A percentile compares a stretch with the other conserved stretches of the same genome.
phyloP scores from a whole-genome alignment of 2,113 vertebrate genomes.

The Perognathus longimembris region DNA sequence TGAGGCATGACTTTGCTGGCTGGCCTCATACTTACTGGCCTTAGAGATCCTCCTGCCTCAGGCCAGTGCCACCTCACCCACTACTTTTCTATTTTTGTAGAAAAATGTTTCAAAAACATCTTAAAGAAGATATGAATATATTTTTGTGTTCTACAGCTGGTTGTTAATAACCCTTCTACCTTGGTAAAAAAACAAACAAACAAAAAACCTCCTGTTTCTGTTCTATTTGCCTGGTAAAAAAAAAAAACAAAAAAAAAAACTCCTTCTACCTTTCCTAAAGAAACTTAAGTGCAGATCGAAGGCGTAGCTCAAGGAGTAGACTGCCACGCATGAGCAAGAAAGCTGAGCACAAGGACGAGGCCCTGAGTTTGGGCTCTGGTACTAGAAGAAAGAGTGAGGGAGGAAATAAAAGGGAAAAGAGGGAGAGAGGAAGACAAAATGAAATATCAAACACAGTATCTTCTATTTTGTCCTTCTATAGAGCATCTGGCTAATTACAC shows the following conservation, averaged over 20 bases:
- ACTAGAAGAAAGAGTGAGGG: too few relatives aligned
- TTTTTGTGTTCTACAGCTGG: conserved; percentile 1
- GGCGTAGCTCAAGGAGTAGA: too few relatives aligned
- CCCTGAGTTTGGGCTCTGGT: too few relatives aligned
- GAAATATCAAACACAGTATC: neutral
- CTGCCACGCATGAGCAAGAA: too few relatives aligned
- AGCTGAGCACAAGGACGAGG: too few relatives aligned
- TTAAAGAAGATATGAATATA: conserved; percentile 25
- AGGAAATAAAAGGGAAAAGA: neutral
- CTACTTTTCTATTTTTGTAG: neutral
- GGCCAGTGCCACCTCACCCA: neutral
- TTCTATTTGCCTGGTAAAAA: too few relatives aligned
- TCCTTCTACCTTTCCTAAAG: neutral
- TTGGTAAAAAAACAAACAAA: too few relatives aligned
- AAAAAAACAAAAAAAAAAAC: too few relatives aligned
- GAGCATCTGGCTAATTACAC: neutral
- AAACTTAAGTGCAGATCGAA: neutral
- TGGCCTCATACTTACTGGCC: neutral
- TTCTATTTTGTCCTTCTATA: conserved; percentile 1
- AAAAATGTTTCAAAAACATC: conserved; percentile 12
- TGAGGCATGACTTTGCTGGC: too few relatives aligned
- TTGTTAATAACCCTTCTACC: neutral
- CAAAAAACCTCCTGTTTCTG: too few relatives aligned
- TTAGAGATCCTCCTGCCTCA: neutral
- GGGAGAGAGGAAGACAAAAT: neutral